Conservation (phyloP, 2,113 vertebrate genomes). For the Azemiops feae region DNA sequence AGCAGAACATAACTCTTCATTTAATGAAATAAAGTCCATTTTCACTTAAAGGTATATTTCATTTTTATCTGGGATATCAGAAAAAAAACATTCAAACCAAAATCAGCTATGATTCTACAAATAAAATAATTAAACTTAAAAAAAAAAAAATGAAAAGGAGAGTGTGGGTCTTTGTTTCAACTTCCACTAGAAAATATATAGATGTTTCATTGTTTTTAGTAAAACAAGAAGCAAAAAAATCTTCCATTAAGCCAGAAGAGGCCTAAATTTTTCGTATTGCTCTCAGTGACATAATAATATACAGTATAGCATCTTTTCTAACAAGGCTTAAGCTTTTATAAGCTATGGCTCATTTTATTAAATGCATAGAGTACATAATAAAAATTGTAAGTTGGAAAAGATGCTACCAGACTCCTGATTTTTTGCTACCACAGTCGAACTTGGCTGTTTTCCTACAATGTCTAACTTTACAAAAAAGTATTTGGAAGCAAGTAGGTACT, state of each 20-base stretch:
- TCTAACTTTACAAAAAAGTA: background rate
- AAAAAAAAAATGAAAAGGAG: background rate
- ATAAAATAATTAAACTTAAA: background rate
- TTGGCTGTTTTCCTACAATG: background rate
- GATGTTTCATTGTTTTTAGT: background rate
- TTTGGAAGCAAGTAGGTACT: background rate
- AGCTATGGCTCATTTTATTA: background rate
- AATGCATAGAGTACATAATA: background rate
- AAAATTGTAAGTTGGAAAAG: background rate
- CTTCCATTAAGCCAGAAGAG: background rate
- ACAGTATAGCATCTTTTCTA: background rate
- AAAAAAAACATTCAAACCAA: background rate
- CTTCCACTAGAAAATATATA: background rate
- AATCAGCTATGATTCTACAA: background rate
- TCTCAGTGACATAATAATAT: background rate
- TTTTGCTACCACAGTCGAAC: background rate
- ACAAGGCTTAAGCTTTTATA: background rate
- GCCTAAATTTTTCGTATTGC: background rate
- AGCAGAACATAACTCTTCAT: constrained; percentile 39
- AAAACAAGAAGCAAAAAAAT: background rate
- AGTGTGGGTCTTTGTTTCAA: background rate
- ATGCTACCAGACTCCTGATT: background rate
- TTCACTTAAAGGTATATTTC: constrained; percentile 14
- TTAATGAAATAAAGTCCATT: constrained; percentile 63
- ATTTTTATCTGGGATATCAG: background rate